Percentiles rank a stretch among this genome's conserved stretches.
Conservation (phyloP, 2,113 vertebrate species). For the Entomyzon cyanotis region DNA sequence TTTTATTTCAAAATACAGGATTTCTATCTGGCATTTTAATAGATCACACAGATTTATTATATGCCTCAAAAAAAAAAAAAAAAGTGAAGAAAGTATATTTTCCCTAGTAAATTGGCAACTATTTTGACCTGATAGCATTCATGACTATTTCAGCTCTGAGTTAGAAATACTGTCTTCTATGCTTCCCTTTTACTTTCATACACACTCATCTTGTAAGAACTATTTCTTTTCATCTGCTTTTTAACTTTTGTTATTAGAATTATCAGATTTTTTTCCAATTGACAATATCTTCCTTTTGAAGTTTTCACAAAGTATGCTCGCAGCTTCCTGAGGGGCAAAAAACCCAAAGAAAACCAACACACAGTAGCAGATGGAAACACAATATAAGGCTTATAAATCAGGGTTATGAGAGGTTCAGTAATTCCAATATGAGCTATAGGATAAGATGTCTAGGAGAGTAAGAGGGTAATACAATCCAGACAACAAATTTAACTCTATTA, state of each 20-base stretch:
- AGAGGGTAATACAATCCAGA: conserved; percentile 53
- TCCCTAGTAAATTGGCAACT: not conserved
- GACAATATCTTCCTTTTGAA: conserved; percentile 10
- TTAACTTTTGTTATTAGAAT: not conserved
- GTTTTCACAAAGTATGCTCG: not conserved
- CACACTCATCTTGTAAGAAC: not conserved
- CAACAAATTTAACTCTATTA: conserved; percentile 67
- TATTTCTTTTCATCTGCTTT: not conserved
- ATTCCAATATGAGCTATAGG: conserved; percentile 60
- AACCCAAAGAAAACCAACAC: not conserved
- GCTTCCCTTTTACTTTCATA: not conserved
- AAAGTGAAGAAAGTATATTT: not conserved
- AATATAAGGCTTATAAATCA: conserved; percentile 37
- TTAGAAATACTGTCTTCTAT: not conserved
- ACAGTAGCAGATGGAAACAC: conserved; percentile 44
- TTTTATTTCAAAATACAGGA: conserved; percentile 25
- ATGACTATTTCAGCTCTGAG: not conserved
- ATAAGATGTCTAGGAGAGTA: conserved; percentile 37
- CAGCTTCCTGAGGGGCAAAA: not conserved
- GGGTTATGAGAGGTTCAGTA: conserved; percentile 58
- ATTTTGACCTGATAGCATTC: not conserved
- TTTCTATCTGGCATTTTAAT: not conserved
- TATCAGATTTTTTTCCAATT: conserved; percentile 26
- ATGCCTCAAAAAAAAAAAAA: not conserved
- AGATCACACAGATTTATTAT: not conserved